phyloP scores from a whole-genome alignment of 2,888 invertebrate species.

The Adelphocoris suturalis region DNA sequence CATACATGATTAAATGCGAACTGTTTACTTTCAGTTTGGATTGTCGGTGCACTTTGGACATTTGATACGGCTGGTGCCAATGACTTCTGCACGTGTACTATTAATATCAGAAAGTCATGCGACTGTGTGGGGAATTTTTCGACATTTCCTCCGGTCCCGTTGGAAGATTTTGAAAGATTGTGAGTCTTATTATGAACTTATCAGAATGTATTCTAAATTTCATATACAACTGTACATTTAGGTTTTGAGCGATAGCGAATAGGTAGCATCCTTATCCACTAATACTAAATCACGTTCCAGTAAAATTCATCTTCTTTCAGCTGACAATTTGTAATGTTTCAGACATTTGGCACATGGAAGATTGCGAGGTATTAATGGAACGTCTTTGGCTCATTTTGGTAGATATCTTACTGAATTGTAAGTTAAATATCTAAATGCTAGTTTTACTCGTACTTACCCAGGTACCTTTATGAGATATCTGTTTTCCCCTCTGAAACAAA shows the following conservation, averaged over 20 bases:
- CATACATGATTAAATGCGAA: too few relatives aligned
- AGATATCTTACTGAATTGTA: conserved; percentile 37
- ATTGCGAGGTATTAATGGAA: not conserved
- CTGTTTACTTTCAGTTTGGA: not conserved
- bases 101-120: not conserved
- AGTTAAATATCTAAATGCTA: not conserved
- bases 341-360: conserved; percentile 10
- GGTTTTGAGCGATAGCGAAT: too few relatives aligned
- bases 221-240: too few relatives aligned
- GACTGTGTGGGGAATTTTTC: conserved; percentile 27
- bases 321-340: not conserved
- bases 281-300: too few relatives aligned
- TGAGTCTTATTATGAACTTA: not conserved
- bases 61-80: not conserved
- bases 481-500: too few relatives aligned
- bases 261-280: too few relatives aligned
- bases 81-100: conserved; percentile 15
- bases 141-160: not conserved
- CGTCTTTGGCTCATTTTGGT: conserved; percentile 30
- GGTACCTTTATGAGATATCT: not conserved
- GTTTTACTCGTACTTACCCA: not conserved
- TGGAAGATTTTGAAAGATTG: not conserved
- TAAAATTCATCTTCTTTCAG: too few relatives aligned
- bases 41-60: not conserved
- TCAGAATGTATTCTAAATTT: too few relatives aligned